Percentiles rank a stretch among this genome's conserved stretches.
Conservation (phyloP, 2,888 invertebrate species). For the Oasisia sp. region DNA sequence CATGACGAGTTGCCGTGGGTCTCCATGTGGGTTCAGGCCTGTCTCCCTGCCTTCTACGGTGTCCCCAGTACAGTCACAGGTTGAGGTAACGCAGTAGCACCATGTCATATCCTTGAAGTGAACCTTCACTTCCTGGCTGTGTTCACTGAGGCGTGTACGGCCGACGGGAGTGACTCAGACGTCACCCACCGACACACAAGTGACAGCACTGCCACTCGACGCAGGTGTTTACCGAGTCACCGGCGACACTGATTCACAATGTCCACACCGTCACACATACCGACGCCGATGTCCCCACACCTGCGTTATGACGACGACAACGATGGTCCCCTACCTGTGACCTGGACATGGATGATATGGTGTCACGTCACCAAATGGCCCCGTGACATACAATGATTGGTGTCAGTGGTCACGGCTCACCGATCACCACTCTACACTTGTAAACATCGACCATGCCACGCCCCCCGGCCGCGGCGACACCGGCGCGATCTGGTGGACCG, state of each 20-base stretch:
- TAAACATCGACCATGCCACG: background rate
- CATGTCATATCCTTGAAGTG: background rate
- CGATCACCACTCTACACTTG: background rate
- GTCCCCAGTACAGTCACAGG: no score
- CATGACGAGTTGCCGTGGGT: background rate
- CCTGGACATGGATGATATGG: background rate
- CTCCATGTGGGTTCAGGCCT: background rate
- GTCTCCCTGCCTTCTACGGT: background rate
- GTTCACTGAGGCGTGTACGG: background rate
- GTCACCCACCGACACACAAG: background rate
- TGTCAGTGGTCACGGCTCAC: background rate
- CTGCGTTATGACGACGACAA: background rate
- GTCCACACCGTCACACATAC: background rate
- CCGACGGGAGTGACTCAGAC: background rate
- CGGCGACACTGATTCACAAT: background rate
- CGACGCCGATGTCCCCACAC: background rate
- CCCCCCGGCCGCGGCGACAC: background rate
- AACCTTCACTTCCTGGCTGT: background rate
- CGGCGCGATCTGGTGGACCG: background rate
- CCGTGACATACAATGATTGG: background rate
- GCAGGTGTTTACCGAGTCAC: background rate
- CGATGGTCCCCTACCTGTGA: background rate
- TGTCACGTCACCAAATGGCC: conserved; percentile 13
- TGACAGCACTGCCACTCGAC: background rate
- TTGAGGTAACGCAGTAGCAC: background rate